Conservation (phyloP, 2,113 vertebrate genomes). For the Oryzias javanicus region DNA sequence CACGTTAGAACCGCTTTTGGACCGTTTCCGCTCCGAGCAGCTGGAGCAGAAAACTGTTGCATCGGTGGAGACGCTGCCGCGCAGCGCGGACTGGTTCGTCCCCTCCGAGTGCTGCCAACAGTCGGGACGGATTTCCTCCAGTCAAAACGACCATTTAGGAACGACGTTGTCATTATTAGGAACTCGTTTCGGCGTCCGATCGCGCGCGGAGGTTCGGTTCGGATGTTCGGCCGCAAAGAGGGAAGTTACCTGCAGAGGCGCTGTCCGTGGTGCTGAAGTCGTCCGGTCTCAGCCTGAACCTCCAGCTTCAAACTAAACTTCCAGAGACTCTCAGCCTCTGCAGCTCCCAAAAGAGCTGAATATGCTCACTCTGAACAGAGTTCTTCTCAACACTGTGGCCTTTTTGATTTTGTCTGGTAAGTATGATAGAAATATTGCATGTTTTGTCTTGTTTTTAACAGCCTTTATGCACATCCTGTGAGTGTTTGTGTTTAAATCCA, state of each 20-base stretch:
- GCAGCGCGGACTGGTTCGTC: conserved; percentile 18
- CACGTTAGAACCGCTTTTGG: conserved; percentile 2
- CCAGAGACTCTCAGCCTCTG: conserved; percentile 9
- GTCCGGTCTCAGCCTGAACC: not conserved
- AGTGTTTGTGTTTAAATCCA: too few relatives aligned
- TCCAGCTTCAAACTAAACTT: conserved; percentile 13
- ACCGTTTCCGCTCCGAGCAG: conserved; percentile 26
- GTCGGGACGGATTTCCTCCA: too few relatives aligned
- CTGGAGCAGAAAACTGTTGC: conserved; percentile 10
- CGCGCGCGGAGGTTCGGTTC: not conserved
- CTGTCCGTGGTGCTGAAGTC: conserved; percentile 74
- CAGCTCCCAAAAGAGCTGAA: conserved; percentile 42
- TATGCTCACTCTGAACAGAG: conserved; percentile 60
- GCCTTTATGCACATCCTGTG: too few relatives aligned
- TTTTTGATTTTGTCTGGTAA: conserved; percentile 70
- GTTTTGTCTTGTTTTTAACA: not conserved
- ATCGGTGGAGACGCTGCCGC: not conserved
- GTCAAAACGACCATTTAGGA: too few relatives aligned
- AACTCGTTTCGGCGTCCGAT: too few relatives aligned
- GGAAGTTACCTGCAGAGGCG: conserved; percentile 51
- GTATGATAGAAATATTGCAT: conserved; percentile 26
- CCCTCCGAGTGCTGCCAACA: not conserved
- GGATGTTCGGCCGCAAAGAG: conserved; percentile 2
- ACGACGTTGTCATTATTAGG: too few relatives aligned
- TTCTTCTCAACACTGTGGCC: conserved; percentile 49